Evolutionary conservation across 2,113 vertebrate genomes (phyloP).

Genomic region (Cyphomyrus discorhynchus): DNA sequence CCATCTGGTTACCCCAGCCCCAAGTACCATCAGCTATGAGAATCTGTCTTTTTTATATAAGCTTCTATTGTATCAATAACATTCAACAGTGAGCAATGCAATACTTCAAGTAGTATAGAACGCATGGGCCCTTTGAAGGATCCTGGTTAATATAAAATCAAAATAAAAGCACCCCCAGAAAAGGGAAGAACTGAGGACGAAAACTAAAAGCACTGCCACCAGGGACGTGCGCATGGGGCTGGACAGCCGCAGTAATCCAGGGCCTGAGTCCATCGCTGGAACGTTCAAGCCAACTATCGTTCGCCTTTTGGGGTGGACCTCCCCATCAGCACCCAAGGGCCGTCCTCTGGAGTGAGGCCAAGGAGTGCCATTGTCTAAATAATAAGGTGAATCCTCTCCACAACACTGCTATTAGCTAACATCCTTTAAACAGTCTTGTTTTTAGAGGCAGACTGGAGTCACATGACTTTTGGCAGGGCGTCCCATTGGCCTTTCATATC

Average conservation of each 20-base stretch:
- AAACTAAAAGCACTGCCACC: not conserved
- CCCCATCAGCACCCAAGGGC: not conserved
- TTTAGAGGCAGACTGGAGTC: not conserved
- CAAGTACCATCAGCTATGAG: slow-evolving; percentile 36
- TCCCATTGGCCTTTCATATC: not conserved
- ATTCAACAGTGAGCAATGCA: slow-evolving; percentile 66
- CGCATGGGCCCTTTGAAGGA: slow-evolving; percentile 29
- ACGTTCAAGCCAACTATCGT: not conserved
- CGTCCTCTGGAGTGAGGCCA: not conserved
- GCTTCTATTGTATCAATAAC: slow-evolving; percentile 60
- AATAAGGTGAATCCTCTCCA: not conserved
- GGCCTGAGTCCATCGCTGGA: not conserved
- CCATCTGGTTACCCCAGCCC: slow-evolving; percentile 9
- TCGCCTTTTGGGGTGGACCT: not conserved
- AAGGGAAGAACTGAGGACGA: slow-evolving; percentile 19
- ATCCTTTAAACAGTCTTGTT: not conserved
- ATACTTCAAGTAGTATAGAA: slow-evolving; percentile 62
- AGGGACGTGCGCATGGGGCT: not conserved
- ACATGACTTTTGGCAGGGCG: not conserved
- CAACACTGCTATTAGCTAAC: not conserved
- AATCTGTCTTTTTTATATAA: slow-evolving; percentile 42
- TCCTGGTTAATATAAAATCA: slow-evolving; percentile 31
- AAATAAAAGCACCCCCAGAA: slow-evolving; percentile 26
- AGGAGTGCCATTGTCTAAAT: not conserved
- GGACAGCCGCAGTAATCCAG: not conserved